phyloP scores from a whole-genome alignment of 2,113 vertebrate genomes.

The Hyperopisus bebe region DNA sequence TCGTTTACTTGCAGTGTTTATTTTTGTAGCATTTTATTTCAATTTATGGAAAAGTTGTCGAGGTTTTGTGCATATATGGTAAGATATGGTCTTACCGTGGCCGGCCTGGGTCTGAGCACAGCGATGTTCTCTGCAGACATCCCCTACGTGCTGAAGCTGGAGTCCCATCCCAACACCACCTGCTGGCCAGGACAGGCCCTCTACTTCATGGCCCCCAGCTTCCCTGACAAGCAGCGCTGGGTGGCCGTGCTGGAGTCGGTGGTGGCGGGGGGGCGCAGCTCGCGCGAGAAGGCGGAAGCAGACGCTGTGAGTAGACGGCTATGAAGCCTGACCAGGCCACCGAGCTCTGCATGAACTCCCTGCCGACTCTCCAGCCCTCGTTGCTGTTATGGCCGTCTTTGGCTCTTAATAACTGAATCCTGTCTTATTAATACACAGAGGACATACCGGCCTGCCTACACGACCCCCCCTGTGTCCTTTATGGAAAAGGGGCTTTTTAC shows the following conservation, averaged over 20 bases:
- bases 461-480: not conserved
- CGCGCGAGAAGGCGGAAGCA: constrained; percentile 88
- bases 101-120: not conserved
- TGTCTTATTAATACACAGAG: not conserved
- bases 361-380: not conserved
- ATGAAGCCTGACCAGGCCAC: not conserved
- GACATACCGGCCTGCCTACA: not conserved
- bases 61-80: not conserved
- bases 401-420: not conserved
- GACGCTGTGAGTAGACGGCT: constrained; percentile 80
- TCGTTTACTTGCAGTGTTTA: not conserved
- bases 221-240: constrained; percentile 98
- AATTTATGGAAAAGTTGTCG: not conserved
- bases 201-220: constrained; percentile 93
- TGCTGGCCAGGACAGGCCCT: constrained; percentile 96
- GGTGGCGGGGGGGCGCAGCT: constrained; percentile 82
- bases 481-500: constrained; percentile 29
- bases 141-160: constrained; percentile 93
- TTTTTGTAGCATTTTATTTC: not conserved
- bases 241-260: constrained; percentile 91
- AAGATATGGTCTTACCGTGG: not conserved
- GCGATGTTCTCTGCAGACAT: constrained; percentile 67
- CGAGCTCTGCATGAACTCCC: not conserved
- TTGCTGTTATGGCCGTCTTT: not conserved
- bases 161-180: constrained; percentile 93